Base-by-base conservation (phyloP, 2,888 invertebrate species). In the Pachymerium ferrugineum region DNA sequence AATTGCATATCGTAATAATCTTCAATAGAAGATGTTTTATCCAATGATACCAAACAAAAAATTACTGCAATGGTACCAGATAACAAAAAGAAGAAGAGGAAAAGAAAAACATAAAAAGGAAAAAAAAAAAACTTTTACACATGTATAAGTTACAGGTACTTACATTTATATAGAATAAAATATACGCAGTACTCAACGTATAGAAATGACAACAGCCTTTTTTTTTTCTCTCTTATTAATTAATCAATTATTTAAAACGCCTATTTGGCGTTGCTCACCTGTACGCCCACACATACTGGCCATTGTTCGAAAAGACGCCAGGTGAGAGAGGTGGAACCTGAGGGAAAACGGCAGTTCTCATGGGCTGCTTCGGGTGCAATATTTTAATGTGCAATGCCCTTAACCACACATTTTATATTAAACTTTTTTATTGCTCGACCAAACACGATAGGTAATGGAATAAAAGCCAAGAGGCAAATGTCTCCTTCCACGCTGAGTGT, bases 141-240 rank as follows among this genome's bases (percentile, higher is more conserved):
- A 71, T 31, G 71, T 35, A 71, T 33, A 35, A 71, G 35, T 71
- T 71, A 71, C 71, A 71, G 71, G 71, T 71, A 71, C 71, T 71
- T 71, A 71, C 71, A 71, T 71, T 71, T 62, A 62, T 54, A 54
- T 71, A 71, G 71, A 71, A 71, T 71, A 71, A 71, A 71, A 71
- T 33, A 33, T 71, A 71, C 71, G 35, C 6, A 38, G 38, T 38
- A 71, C 42, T 38, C 71, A 71, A 71, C 71, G 62, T 62, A 62
- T 62, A 62, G 62, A 62, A 62, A 62, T 25, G 62, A 62, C 62
- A 69, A 62, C 62, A 62, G 62, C 62, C 62, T 28, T 54, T 62
- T 62, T 14, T 12, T 62, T 25, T 25, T n/a, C n/a, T n/a, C n/a
- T n/a, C n/a, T n/a, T n/a, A n/a, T n/a, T n/a, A n/a, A n/a, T n/a